Evolutionary conservation across 2,888 invertebrate species (phyloP), one percentile per base, ranked within the genome.

Genomic region (Archaeoteleia sp.): DNA sequence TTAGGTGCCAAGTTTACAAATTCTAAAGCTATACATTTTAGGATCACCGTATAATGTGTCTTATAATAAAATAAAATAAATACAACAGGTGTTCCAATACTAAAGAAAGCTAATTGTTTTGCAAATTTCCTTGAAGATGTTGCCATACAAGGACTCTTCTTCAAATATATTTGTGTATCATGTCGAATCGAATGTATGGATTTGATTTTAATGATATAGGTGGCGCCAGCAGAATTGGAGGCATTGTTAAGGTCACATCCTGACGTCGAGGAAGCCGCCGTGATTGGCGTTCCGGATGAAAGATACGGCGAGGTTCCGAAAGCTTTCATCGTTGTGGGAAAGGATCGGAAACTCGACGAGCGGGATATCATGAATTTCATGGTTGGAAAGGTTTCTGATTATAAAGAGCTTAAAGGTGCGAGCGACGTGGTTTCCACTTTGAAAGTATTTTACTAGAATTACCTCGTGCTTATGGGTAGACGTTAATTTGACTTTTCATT

Each of bases 151-250:
- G n/a, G n/a, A n/a, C n/a, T n/a, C n/a, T n/a, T n/a, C n/a, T n/a
- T n/a, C n/a, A n/a, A n/a, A n/a, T n/a, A n/a, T n/a, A n/a, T n/a
- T n/a, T n/a, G n/a, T n/a, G 29, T 29, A 29, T 2, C n/a, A n/a
- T n/a, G 6, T n/a, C 29, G 6, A 35, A 6, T 35, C 3, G 13
- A 39, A 15, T 4, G 15, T 15, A 39, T 10, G 7, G 9, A 32
- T 5, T 32, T 32, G 3, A 32, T 5, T 32, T 10, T 32, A 2
- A 32, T 32, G 2, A 9, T 7, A n/a, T 90, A 95, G 90, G 95
- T 96, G 4, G 91, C 96, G 6, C 96, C 96, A 12, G 95, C 96
- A 0, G 96, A 96, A 84, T 83, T 96, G 15, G 96, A 96, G 84
- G 90, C 88, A 45, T 77, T 93, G 2, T 78, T 95, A 0, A 88